A percentile compares a stretch with the other conserved stretches of the same genome.
Evolutionary conservation across 2,797 vertebrate species (phyloP).

Genomic region (Rhincodon typus): DNA sequence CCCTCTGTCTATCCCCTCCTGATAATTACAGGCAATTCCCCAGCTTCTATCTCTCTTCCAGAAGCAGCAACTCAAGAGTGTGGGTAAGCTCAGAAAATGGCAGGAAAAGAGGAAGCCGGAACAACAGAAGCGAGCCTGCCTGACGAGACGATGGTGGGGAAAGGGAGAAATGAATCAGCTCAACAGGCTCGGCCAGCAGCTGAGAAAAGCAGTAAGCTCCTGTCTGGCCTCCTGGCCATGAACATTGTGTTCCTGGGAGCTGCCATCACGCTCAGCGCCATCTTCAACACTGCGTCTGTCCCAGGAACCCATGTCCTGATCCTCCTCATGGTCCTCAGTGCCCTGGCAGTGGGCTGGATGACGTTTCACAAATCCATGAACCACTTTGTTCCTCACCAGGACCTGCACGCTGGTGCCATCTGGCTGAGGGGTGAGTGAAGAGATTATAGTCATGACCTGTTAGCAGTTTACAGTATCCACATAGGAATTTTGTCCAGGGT

Average conservation of each 20-base stretch:
- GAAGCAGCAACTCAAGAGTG: not conserved
- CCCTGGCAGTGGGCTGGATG: constrained; percentile 64
- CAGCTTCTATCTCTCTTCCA: not conserved
- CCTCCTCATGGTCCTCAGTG: constrained; percentile 67
- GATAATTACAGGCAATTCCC: not conserved
- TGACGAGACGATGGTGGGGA: not conserved
- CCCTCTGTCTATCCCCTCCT: too few species aligned
- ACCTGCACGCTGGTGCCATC: constrained; percentile 69
- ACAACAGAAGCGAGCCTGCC: not conserved
- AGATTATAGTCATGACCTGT: not conserved
- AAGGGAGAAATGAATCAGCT: not conserved
- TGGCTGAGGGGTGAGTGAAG: constrained; percentile 63
- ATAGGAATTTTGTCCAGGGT: not conserved
- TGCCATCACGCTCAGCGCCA: constrained; percentile 67
- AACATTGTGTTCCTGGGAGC: constrained; percentile 76
- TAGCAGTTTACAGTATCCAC: not conserved
- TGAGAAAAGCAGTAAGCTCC: constrained; percentile 63
- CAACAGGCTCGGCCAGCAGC: constrained; percentile 43
- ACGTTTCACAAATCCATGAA: constrained; percentile 64
- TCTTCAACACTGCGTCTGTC: constrained; percentile 61
- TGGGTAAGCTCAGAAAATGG: not conserved
- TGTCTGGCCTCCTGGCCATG: constrained; percentile 79
- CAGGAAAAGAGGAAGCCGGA: too few species aligned
- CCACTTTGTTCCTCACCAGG: constrained; percentile 54
- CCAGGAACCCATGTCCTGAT: constrained; percentile 60